Conservation (phyloP, 2,888 invertebrate species). For the Ochropacha duplaris region DNA sequence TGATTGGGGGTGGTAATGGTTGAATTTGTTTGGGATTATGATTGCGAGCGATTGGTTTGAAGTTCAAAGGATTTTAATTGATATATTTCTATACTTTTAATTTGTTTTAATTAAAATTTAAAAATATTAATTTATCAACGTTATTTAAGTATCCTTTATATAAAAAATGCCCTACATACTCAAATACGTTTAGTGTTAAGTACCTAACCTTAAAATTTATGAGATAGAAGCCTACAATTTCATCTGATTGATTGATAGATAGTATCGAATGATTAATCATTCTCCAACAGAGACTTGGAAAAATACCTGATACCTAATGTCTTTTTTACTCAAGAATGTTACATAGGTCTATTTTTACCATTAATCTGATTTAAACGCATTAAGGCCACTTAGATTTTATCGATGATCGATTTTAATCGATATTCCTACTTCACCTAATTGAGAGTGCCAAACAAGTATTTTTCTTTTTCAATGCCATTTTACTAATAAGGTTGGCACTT, state of each 20-base stretch:
- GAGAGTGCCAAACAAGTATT: too few species aligned
- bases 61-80: neutral
- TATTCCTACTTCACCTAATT: too few species aligned
- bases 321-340: neutral
- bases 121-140: too few species aligned
- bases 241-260: neutral
- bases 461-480: too few species aligned
- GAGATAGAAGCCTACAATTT: neutral
- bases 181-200: neutral
- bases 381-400: neutral
- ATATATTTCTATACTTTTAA: neutral
- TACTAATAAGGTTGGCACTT: too few species aligned
- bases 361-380: neutral
- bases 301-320: neutral
- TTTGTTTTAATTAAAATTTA: neutral
- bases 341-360: too few species aligned
- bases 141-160: neutral
- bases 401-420: too few species aligned
- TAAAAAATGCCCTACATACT: neutral
- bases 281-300: neutral
- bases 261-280: neutral
- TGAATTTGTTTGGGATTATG: neutral
- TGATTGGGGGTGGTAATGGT: conserved; percentile 7
- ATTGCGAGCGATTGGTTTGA: neutral
- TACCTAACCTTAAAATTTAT: neutral